Evolutionary conservation across 2,888 invertebrate genomes (phyloP), one percentile per base, ranked within the genome.

Genomic region (Gortyna flavago): DNA sequence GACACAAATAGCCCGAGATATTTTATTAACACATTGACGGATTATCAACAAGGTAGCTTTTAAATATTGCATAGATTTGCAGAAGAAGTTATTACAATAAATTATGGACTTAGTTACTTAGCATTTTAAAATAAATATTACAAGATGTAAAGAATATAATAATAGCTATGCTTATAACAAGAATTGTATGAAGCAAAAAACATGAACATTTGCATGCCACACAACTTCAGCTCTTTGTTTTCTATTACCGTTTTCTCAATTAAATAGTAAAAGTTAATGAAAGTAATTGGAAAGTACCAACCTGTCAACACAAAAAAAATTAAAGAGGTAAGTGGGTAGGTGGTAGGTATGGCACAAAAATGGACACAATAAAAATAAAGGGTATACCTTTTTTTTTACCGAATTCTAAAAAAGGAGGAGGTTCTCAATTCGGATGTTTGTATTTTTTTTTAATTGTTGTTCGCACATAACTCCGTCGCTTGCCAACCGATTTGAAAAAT

Each of bases 41-140:
- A 62, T 78, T 35, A 62, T 25, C 59, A 51, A 77, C 38, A 51
- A 68, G 16, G 41, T 44, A n/a, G 16, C 38, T 61, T 67, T 57
- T 68, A 29, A 68, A 77, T 61, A 48, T 70, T 69, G 41, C 69
- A 70, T 79, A 25, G 69, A 77, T 77, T 77, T 8, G 1, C 21
- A 0, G 64, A 77, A 66, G n/a, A n/a, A n/a, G n/a, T n/a, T n/a
- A 29, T 59, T 32, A 9, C 48, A 38, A 77, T 48, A 77, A 66
- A 77, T 77, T 59, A 59, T 32, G 21, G 35, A 4, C 32, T 25
- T 29, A 72, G 21, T 44, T 32, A 75, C 18, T 13, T 38, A 77
- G 13, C 25, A 59, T 29, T 77, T 48, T 6, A n/a, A 59, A 77
- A 59, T 25, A 77, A 77, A 77, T 48, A 38, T 38, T 57, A 57